Conservation (phyloP, 2,113 vertebrate species). For the Butorides virescens region DNA sequence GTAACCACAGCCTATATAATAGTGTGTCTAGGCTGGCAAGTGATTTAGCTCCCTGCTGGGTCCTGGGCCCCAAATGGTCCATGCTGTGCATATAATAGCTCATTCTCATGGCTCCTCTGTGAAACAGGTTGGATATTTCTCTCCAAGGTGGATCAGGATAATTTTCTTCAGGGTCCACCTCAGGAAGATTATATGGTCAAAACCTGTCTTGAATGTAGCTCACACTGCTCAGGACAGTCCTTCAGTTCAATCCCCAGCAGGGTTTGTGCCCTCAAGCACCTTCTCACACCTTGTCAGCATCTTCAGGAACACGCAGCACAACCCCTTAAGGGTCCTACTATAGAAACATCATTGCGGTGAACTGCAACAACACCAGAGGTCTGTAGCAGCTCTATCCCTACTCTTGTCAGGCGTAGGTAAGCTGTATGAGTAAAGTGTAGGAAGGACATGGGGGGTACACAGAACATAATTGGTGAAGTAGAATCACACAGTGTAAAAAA, state of each 20-base stretch:
- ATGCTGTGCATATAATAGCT: accelerated
- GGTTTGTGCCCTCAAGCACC: background rate
- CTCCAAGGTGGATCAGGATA: background rate
- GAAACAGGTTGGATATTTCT: background rate
- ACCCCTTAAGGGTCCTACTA: background rate
- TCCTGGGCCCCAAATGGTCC: background rate
- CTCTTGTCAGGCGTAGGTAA: background rate
- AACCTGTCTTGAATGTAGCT: background rate
- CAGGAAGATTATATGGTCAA: background rate
- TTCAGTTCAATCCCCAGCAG: background rate
- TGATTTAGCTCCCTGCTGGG: background rate
- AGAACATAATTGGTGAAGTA: background rate
- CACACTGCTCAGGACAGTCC: background rate
- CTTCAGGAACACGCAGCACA: background rate
- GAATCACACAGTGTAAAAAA: background rate
- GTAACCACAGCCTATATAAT: background rate
- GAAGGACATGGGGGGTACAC: background rate
- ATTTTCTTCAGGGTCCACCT: background rate
- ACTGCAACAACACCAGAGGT: background rate
- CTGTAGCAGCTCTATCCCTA: background rate
- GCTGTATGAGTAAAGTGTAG: background rate
- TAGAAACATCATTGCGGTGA: background rate
- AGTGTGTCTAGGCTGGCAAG: background rate
- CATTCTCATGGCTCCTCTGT: background rate
- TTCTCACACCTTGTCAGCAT: background rate